Evolutionary conservation across 2,113 vertebrate species (phyloP).

Genomic region (Sapajus apella): DNA sequence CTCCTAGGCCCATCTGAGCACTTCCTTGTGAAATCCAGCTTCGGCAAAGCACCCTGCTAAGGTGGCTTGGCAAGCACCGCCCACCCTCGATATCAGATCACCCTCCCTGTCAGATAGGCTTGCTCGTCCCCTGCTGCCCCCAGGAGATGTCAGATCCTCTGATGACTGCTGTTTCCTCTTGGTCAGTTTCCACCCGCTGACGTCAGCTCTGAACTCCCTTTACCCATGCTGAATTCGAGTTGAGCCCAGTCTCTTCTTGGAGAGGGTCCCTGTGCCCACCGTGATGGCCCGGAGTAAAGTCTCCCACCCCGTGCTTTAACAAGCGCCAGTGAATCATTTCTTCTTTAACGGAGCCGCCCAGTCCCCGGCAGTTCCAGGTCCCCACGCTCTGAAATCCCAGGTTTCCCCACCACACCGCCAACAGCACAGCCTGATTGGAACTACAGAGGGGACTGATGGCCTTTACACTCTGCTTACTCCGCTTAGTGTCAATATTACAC

Average conservation of each 20-base stretch:
- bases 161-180: background rate
- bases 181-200: background rate
- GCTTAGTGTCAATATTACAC: background rate
- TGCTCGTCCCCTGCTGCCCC: background rate
- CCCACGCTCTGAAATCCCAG: fast-evolving
- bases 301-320: background rate
- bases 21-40: background rate
- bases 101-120: no score
- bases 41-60: background rate
- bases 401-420: fast-evolving
- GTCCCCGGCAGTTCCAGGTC: background rate
- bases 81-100: fast-evolving
- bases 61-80: no score
- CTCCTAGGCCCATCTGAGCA: background rate
- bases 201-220: background rate
- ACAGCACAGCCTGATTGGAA: no score
- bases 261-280: background rate
- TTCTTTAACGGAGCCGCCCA: background rate
- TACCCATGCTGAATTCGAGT: fast-evolving
- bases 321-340: background rate
- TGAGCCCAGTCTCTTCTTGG: background rate
- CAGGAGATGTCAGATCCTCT: background rate
- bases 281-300: background rate
- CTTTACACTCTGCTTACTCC: fast-evolving
- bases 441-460: fast-evolving